Evolutionary conservation across 2,797 vertebrate species (phyloP), one percentile per base, ranked within the genome.

Genomic region (Huso huso): DNA sequence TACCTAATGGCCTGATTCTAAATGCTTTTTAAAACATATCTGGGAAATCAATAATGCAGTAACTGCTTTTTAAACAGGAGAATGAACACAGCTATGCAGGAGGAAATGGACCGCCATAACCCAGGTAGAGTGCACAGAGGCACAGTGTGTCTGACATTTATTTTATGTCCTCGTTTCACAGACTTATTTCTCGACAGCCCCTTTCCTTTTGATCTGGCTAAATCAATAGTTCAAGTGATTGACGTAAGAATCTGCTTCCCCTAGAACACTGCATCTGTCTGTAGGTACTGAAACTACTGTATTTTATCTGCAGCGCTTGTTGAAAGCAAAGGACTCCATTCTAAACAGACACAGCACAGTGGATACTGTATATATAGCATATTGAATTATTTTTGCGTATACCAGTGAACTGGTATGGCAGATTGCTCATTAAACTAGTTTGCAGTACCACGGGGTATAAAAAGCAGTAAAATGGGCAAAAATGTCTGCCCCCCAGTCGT

Each of bases 1-100:
- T 88, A 94, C 95, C 93, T 94, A 96, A 97, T 93, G 94, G 92
- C 83, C 79, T 79, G 81, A 89, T 88, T 87, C 83, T 87, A 93
- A 93, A 93, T 89, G 93, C 91, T 95, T 95, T 88, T 92, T 87
- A 92, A 93, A 94, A 90, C 80, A 77, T 86, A 85, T 86, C 81
- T 83, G 80, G 74, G 61, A 76, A 83, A 94, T 95, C 92, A 88
- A 93, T 96, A 92, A 81, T 78, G 75, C 76, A 86, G 78, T 84
- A 86, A 84, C 81, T 82, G 75, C 77, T 74, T 83, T 87, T 84
- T 78, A 74, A 80, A 77, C 62, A 74, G 74, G 82, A 77, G 70
- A 73, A 65, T 68, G 77, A 76, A 66, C 70, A 70, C 2, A 58
- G 48, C 61, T 76, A 50, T 18, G 48, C 50, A 73, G 69, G 49